phyloP scores from a whole-genome alignment of 2,797 vertebrate genomes.

The Pangasius sanitwongsei region DNA sequence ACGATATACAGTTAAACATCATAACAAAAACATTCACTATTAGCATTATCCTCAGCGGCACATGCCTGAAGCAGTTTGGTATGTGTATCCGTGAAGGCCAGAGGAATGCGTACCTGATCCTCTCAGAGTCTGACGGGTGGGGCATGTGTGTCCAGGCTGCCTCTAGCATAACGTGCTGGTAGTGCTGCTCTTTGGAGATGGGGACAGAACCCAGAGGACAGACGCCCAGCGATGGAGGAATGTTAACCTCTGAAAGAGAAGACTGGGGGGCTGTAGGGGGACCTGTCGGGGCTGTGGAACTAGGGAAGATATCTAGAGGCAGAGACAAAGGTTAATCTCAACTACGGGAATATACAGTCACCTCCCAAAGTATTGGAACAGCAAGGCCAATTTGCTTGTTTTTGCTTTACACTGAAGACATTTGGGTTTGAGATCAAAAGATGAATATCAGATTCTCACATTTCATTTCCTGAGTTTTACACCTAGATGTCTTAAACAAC shows the following conservation, averaged over 20 bases:
- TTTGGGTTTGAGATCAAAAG: neutral
- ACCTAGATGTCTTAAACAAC: neutral
- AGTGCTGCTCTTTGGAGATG: conserved; percentile 93
- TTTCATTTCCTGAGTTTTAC: neutral
- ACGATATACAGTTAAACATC: neutral
- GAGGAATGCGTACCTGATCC: conserved; percentile 80
- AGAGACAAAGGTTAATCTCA: neutral
- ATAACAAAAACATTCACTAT: neutral
- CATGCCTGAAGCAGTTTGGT: neutral
- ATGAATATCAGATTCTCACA: neutral
- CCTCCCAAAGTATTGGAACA: neutral
- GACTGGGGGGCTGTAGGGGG: conserved; percentile 74
- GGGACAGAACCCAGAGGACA: conserved; percentile 90
- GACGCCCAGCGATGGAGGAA: conserved; percentile 89
- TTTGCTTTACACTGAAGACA: neutral
- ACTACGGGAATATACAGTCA: conserved; percentile 40
- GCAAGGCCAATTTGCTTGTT: neutral
- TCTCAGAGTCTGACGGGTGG: conserved; percentile 92
- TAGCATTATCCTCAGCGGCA: neutral
- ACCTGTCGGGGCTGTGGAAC: conserved; percentile 72
- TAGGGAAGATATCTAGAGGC: conserved; percentile 78
- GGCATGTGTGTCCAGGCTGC: conserved; percentile 95
- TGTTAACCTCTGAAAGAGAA: conserved; percentile 88
- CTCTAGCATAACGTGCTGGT: conserved; percentile 96
- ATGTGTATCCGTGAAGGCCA: neutral